Base-by-base conservation (phyloP, 1,140 invertebrate genomes). In the Meloidogyne floridensis region DNA sequence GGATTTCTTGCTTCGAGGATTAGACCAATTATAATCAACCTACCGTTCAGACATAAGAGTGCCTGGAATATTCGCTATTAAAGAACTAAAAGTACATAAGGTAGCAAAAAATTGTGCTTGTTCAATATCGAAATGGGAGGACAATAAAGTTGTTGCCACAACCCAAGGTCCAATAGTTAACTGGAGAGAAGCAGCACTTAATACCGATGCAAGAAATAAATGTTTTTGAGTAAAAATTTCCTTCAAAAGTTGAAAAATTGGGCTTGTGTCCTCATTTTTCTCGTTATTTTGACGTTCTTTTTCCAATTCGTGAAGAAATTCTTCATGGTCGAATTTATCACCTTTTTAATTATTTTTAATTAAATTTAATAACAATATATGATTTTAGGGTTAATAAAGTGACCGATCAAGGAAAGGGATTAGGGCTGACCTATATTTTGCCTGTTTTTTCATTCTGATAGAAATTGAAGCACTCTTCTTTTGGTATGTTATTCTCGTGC, bases 1-100 rank as follows among this genome's bases (percentile, higher is more conserved):
- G 32, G 32, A 47, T 47, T 8, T 47, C 7, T 47, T 8, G 47
- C 7, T 6, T 47, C 7, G 47, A 47, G 47, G 47, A 47, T 47
- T 47, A 47, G 7, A 47, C 47, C 47, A 47, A 47, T 47, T 8
- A 10, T 20, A 69, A 4, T 3, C n/a, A 42, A n/a, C 59, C 4
- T 10, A 86, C 69, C 79, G 43, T n/a, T 81, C 80, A 43, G 87
- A 70, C 47, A 83, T 18, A 42, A 81, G 72, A 10, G 75, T 80
- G 2, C 86, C 86, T n/a, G 70, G 18, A n/a, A 87, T 71, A 47
- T 72, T 78, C 6, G 87, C 75, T 9, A 84, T 6, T n/a, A 87
- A 87, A 71, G 84, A 80, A 8, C 76, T 73, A 2, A 65, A 15
- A 11, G 82, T 80, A 59, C 87, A 84, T n/a, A 72, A 51, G 8